A percentile compares a stretch with the other conserved stretches of the same genome.
Conservation (phyloP, 1,140 invertebrate species). For the Trachelipus rathkii region DNA sequence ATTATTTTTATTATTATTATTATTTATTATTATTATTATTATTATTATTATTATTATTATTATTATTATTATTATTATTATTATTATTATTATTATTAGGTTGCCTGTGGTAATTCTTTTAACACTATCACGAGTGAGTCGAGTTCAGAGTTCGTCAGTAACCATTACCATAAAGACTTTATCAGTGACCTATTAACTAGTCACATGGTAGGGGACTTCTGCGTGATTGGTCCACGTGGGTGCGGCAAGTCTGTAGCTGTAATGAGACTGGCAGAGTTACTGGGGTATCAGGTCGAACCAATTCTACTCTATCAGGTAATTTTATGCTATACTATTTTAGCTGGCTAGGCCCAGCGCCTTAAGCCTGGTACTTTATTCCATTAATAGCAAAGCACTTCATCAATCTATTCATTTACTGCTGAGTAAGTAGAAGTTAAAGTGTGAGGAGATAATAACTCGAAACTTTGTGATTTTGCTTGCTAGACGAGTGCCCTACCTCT, state of each 20-base stretch:
- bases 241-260: conserved; percentile 85
- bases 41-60: not conserved
- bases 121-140: conserved; percentile 3
- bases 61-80: not conserved
- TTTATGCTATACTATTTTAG: no score
- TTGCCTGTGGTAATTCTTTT: not conserved
- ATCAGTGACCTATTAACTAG: conserved; percentile 71
- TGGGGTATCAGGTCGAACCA: conserved; percentile 76
- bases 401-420: no score
- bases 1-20: no score
- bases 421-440: no score
- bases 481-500: no score
- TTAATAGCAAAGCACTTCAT: no score
- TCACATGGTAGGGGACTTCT: conserved; percentile 75
- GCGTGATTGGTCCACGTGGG: conserved; percentile 82
- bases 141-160: conserved; percentile 59
- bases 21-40: no score
- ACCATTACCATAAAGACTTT: conserved; percentile 73
- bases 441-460: no score
- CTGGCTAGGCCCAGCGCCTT: no score
- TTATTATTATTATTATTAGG: not conserved
- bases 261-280: conserved; percentile 66
- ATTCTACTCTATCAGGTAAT: conserved; percentile 81
- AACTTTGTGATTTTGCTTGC: no score
- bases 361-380: no score